Evolutionary conservation across 2,113 vertebrate species (phyloP).

Genomic region (Hystrix cristata): DNA sequence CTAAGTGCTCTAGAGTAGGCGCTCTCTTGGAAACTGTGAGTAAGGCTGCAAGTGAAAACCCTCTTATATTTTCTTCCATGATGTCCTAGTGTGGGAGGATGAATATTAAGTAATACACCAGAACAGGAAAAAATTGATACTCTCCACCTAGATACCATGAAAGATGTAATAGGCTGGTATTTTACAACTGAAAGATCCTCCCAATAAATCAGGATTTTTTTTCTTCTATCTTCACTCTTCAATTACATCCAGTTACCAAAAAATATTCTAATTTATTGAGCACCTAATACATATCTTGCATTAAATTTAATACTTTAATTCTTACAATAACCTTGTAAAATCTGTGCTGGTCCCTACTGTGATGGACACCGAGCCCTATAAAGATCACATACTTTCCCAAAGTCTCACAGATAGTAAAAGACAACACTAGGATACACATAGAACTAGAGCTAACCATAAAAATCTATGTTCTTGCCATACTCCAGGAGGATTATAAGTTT

Average conservation of each 20-base stretch:
- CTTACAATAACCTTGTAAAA: not conserved
- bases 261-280: not conserved
- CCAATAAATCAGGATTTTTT: not conserved
- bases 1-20: not conserved
- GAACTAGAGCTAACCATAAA: not conserved
- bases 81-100: not conserved
- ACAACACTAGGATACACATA: not conserved
- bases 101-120: slow-evolving; percentile 54
- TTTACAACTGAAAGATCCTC: not conserved
- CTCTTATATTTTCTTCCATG: slow-evolving; percentile 1
- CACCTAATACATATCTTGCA: not conserved
- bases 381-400: not conserved
- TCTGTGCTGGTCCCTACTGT: not conserved
- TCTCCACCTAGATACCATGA: not conserved
- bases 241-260: not conserved
- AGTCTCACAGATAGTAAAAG: not conserved
- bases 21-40: slow-evolving; percentile 15
- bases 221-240: not conserved
- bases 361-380: not conserved
- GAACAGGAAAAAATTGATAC: not conserved
- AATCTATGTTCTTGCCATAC: not conserved
- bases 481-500: not conserved
- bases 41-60: slow-evolving; percentile 23
- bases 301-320: slow-evolving; percentile 24
- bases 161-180: not conserved